Evolutionary conservation across 2,797 vertebrate species (phyloP).

Genomic region (Corythornis leucogaster): DNA sequence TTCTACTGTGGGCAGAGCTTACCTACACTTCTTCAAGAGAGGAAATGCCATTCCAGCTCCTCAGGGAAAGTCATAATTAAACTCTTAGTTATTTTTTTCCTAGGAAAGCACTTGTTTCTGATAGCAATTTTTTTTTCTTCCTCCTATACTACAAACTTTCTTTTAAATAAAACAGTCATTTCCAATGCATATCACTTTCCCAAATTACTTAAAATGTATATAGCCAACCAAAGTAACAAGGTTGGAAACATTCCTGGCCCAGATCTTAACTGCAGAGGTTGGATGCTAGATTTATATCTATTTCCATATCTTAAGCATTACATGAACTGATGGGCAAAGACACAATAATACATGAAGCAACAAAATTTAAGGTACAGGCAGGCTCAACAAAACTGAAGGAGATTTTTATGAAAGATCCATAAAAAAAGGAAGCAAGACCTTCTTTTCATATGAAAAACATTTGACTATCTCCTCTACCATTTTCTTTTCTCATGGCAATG

Average conservation of each 20-base stretch:
- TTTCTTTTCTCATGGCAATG: not conserved
- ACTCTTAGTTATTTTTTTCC: not conserved
- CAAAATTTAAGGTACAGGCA: not conserved
- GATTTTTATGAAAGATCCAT: not conserved
- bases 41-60: not conserved
- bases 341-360: not conserved
- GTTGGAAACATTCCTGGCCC: not conserved
- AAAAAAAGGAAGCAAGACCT: not conserved
- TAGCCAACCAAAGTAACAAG: not conserved
- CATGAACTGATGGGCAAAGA: not conserved
- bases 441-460: not conserved
- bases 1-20: not conserved
- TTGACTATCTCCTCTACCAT: not conserved
- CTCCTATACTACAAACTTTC: not conserved
- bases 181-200: not conserved
- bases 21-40: not conserved
- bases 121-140: fast-evolving
- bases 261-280: not conserved
- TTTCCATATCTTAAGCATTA: not conserved
- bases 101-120: not conserved
- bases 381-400: not conserved
- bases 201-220: not conserved
- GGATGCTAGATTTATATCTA: not conserved
- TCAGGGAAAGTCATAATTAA: not conserved
- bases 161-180: not conserved